phyloP scores from a whole-genome alignment of 1,140 invertebrate genomes.

The Drosophila athabasca region DNA sequence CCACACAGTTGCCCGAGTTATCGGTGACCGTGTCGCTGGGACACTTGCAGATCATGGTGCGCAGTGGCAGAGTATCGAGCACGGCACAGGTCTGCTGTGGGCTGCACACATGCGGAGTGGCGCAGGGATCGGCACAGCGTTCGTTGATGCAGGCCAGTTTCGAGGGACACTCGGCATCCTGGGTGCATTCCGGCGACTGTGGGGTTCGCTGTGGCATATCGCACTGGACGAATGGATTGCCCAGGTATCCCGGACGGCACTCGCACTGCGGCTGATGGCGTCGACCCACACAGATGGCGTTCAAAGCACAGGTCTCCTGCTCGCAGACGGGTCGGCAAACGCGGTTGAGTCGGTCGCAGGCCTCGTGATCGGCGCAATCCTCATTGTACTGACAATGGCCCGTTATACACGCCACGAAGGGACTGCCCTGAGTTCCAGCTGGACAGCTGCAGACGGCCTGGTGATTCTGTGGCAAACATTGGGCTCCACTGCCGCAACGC shows the following conservation, averaged over 20 bases:
- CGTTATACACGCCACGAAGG: constrained; percentile 91
- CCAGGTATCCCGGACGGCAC: constrained; percentile 89
- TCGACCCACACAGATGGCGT: constrained; percentile 89
- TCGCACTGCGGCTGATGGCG: constrained; percentile 91
- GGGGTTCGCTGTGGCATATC: constrained; percentile 82
- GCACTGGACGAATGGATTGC: constrained; percentile 92
- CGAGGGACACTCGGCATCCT: constrained; percentile 90
- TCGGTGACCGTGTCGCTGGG: constrained; percentile 89
- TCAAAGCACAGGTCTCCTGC: constrained; percentile 89
- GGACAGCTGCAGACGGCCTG: constrained; percentile 92
- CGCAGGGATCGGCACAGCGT: constrained; percentile 91
- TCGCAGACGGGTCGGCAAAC: constrained; percentile 93
- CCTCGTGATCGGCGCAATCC: constrained; percentile 93
- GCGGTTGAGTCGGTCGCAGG: constrained; percentile 92
- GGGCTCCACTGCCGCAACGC: constrained; percentile 91
- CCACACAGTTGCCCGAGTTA: constrained; percentile 86
- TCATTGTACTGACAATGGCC: constrained; percentile 94
- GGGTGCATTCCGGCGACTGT: constrained; percentile 87
- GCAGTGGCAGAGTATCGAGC: constrained; percentile 90
- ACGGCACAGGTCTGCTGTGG: constrained; percentile 91
- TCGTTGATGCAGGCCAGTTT: constrained; percentile 90
- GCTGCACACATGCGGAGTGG: constrained; percentile 88
- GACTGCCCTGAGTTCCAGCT: constrained; percentile 92
- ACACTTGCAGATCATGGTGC: constrained; percentile 92
- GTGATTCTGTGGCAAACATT: constrained; percentile 90